These are phyloP conservation scores for Apteryx owenii DNA, from an alignment of 2,113 vertebrate genomes.

Conservation along the genomic window DNA sequence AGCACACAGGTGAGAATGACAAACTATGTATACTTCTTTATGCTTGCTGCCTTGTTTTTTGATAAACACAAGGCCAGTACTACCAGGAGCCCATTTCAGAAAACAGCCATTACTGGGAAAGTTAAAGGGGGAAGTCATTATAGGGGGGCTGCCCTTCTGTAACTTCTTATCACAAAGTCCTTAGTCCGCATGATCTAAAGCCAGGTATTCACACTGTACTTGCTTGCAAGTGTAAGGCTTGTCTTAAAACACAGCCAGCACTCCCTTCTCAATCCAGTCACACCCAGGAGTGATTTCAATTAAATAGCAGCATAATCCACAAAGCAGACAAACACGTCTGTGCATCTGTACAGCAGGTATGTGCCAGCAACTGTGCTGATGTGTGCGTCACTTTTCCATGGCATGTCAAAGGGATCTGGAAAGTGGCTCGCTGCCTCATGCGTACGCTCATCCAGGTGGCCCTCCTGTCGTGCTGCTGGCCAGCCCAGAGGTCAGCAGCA, in stretches of 20 bases:
- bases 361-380: fast-evolving
- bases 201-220: neutral
- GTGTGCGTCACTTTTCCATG: fast-evolving
- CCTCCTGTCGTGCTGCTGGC: neutral
- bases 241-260: neutral
- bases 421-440: neutral
- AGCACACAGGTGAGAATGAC: neutral
- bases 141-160: neutral
- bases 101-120: neutral
- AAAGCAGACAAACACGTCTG: neutral
- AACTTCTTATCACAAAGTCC: neutral
- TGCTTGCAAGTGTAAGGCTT: fast-evolving
- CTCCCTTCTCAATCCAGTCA: neutral
- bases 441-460: fast-evolving
- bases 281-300: neutral
- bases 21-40: neutral
- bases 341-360: fast-evolving
- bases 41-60: neutral
- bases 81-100: neutral
- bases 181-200: neutral
- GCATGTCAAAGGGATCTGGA: neutral
- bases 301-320: neutral
- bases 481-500: neutral
- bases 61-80: neutral
- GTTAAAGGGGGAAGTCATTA: neutral